Percentiles rank a stretch among this genome's conserved stretches.
Conservation (phyloP, 2,888 invertebrate genomes). For the Cerceris rybyensis region DNA sequence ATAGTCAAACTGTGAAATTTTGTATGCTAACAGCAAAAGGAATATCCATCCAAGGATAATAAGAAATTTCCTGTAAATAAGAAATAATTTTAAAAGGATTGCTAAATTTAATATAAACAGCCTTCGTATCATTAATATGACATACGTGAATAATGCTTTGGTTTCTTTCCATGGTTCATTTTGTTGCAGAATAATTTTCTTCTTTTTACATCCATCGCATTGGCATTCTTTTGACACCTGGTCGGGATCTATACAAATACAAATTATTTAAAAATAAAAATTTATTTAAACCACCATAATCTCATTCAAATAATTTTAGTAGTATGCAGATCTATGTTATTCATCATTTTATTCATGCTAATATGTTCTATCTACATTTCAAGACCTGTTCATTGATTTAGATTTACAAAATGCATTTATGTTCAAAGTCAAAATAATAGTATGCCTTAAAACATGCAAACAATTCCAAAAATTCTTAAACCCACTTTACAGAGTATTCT, state of each 20-base stretch:
- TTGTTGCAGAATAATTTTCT: constrained; percentile 90
- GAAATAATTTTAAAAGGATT: not conserved
- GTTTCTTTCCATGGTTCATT: constrained; percentile 94
- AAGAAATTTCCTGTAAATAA: constrained; percentile 86
- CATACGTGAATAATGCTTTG: constrained; percentile 88
- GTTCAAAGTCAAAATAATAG: too few relatives aligned
- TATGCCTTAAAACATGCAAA: too few relatives aligned
- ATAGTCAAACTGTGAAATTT: constrained; percentile 98
- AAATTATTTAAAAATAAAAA: not conserved
- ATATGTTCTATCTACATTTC: too few relatives aligned
- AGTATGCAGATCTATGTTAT: not conserved
- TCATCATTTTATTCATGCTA: not conserved
- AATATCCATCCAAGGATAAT: constrained; percentile 93
- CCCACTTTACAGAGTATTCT: too few relatives aligned
- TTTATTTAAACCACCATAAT: not conserved
- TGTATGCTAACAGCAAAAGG: constrained; percentile 91
- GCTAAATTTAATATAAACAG: constrained; percentile 1
- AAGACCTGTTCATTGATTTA: too few relatives aligned
- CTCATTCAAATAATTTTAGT: not conserved
- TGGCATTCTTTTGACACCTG: constrained; percentile 91
- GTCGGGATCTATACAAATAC: constrained; percentile 86
- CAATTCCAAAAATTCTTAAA: too few relatives aligned
- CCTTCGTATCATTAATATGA: constrained; percentile 19
- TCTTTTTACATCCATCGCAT: constrained; percentile 94
- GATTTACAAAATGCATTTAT: too few relatives aligned